Evolutionary conservation across 1,140 invertebrate genomes (phyloP).

Genomic region (Pemphigus obesinymphae): DNA sequence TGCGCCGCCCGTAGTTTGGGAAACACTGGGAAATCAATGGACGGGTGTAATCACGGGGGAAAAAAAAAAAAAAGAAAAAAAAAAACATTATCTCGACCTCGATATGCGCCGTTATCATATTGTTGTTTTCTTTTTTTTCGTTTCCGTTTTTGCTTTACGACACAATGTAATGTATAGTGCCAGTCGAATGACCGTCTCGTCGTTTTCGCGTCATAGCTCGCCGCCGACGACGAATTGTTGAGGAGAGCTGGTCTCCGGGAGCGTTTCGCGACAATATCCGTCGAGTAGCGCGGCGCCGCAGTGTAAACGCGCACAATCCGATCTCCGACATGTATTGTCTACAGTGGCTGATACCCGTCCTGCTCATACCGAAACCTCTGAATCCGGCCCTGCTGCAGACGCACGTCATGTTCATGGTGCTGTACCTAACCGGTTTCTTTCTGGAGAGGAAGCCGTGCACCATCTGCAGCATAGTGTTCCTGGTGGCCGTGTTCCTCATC

Average conservation of each 20-base stretch:
- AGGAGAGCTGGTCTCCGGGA: too few relatives aligned
- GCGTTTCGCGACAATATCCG: too few relatives aligned
- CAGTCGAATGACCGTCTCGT: too few relatives aligned
- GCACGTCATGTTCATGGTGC: constrained; percentile 92
- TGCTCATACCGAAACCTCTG: constrained; percentile 93
- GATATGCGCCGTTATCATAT: background rate
- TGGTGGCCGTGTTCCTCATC: constrained; percentile 84
- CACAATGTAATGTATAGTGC: too few relatives aligned
- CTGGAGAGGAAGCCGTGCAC: constrained; percentile 93
- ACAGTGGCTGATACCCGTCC: constrained; percentile 94
- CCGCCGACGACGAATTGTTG: too few relatives aligned
- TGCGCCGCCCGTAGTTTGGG: background rate
- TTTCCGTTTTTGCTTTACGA: too few relatives aligned
- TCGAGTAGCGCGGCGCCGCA: background rate
- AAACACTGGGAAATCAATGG: constrained; percentile 15
- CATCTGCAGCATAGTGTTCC: constrained; percentile 89
- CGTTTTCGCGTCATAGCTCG: too few relatives aligned
- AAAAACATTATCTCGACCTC: background rate
- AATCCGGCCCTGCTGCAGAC: constrained; percentile 92
- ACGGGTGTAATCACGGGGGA: background rate
- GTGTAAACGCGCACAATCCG: background rate
- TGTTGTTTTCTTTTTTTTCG: too few relatives aligned
- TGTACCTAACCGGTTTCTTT: constrained; percentile 90
- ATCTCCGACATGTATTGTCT: constrained; percentile 93
- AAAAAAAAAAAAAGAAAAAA: too few relatives aligned